These are phyloP conservation scores for Helogale parvula DNA, from an alignment of 2,113 vertebrate species.

Conservation along the genomic window DNA sequence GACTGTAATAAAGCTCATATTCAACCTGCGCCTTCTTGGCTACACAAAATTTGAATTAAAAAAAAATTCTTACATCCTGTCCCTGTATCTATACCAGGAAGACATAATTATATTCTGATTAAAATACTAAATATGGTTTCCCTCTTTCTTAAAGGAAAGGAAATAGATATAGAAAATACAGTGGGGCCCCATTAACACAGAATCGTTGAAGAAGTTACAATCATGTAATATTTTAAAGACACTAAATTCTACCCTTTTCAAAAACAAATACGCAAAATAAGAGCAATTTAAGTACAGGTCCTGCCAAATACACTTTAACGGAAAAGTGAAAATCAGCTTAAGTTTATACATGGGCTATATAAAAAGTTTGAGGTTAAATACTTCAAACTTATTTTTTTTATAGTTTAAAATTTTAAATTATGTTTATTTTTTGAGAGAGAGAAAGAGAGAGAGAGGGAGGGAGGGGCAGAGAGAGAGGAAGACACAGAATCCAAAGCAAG, in stretches of 20 bases:
- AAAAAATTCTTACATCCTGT: background rate
- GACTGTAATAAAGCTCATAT: background rate
- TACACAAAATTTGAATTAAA: background rate
- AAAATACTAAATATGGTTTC: background rate
- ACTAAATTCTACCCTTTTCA: conserved; percentile 24
- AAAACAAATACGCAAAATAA: background rate
- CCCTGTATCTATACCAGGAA: background rate
- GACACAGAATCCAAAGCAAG: no score
- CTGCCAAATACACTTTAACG: background rate
- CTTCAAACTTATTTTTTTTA: background rate
- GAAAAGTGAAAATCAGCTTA: conserved; percentile 15
- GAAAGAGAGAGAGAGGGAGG: no score
- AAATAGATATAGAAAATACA: background rate
- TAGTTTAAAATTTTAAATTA: no score
- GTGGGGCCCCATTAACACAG: background rate
- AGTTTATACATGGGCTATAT: background rate
- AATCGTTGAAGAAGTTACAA: background rate
- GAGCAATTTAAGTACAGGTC: background rate
- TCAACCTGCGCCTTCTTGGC: background rate
- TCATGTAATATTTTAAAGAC: background rate
- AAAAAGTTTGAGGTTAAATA: conserved; percentile 10
- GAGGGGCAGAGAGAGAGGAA: no score
- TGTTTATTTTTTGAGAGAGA: no score
- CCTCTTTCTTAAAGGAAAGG: conserved; percentile 37
- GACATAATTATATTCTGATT: background rate